Evolutionary conservation across 2,888 invertebrate species (phyloP), one percentile per base, ranked within the genome.

Genomic region (Ennomos erosarius): DNA sequence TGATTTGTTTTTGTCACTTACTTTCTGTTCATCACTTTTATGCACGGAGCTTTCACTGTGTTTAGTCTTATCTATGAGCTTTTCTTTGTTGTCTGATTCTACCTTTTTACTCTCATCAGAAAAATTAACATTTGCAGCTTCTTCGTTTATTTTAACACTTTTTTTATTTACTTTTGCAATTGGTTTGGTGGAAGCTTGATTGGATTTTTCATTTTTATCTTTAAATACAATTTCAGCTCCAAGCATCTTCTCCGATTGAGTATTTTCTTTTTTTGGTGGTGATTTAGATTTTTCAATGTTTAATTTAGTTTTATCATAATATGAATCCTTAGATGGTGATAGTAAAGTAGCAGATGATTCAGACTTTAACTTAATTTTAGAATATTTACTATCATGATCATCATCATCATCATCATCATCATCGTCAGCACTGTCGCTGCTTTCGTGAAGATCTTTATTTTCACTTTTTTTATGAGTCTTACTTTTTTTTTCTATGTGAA

Each of bases 311-410:
- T 66, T 73, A 55, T 42, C 59, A 44, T 62, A 63, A 44, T 62
- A 63, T 46, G 52, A 42, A 10, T 26, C 33, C 53, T 65, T 63
- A 9, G 61, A 46, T 12, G 52, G 26, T 8, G 60, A 58, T 55
- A 39, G 36, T 8, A 39, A 34, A 9, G 38, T 37, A 13, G 59
- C 54, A 33, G 38, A 44, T 8, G 33, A 10, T n/a, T 1, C 11
- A 50, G 49, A 64, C 5, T 16, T 47, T 43, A 42, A 10, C 11
- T 47, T 34, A 8, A 13, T 54, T 42, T 43, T 42, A 37, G 35
- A 10, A 11, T 2, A 69, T 69, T 48, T 70, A 61, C 13, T 58
- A 33, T 71, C 62, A 9, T 71, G 54, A n/a, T 62, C 58, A 40
- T 54, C 42, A n/a, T 62, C 58, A 40, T 54, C 42, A 4, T 49